Evolutionary conservation across 2,888 invertebrate species (phyloP).

Genomic region (Nymphalis c-album): DNA sequence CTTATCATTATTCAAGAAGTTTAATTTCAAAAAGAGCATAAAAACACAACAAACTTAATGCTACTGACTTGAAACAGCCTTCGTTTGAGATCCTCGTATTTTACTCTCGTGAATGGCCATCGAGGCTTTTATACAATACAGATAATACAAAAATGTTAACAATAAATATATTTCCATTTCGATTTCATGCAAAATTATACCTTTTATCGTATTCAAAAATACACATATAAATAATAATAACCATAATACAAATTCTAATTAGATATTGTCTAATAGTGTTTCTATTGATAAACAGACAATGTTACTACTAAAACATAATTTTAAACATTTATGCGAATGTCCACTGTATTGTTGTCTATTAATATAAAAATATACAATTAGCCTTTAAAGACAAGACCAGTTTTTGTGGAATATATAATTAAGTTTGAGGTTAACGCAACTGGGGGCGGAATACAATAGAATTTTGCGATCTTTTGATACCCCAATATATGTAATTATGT

Average conservation of each 20-base stretch:
- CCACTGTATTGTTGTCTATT: background rate
- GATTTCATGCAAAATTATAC: too few species aligned
- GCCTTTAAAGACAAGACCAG: constrained; percentile 4
- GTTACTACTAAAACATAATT: background rate
- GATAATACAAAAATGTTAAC: too few species aligned
- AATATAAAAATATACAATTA: background rate
- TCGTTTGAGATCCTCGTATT: too few species aligned
- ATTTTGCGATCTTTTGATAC: background rate
- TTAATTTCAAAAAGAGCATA: too few species aligned
- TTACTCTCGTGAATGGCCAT: too few species aligned
- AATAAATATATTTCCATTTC: too few species aligned
- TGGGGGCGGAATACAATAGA: background rate
- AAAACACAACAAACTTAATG: too few species aligned
- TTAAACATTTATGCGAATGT: background rate
- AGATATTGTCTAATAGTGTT: background rate
- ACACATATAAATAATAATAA: too few species aligned
- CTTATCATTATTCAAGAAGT: too few species aligned
- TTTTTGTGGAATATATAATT: background rate
- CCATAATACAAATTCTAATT: background rate
- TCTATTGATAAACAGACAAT: background rate
- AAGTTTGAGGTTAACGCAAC: background rate
- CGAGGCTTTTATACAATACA: too few species aligned
- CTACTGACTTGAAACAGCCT: too few species aligned
- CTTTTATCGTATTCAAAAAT: too few species aligned
- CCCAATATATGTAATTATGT: background rate